Base-by-base conservation (phyloP, 2,113 vertebrate genomes). In the Takifugu bimaculatus region DNA sequence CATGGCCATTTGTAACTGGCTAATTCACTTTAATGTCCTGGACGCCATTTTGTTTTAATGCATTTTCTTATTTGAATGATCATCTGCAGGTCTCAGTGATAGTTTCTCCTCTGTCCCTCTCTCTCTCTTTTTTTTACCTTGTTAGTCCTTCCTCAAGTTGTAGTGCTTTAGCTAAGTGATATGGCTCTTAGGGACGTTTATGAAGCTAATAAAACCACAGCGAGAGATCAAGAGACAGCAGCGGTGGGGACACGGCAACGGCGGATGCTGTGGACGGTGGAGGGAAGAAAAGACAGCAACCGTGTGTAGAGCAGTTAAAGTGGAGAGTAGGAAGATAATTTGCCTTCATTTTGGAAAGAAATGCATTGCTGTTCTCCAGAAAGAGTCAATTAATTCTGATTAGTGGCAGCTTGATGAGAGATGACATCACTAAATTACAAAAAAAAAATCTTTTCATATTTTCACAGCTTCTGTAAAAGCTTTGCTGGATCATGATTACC, bases 1-100 rank as follows among this genome's bases (percentile, higher is more conserved):
- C 80, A 77, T 79, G 83, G 78, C 80, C 81, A 89, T 91, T 89
- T 89, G 81, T 91, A 87, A 90, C 75, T 84, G 87, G 79, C 75
- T 89, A 90, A 91, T 91, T 90, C 82, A 85, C 82, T 91, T 91
- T 85, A 85, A 89, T 86, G 87, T 80, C 77, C 78, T 69, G 0
- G 68, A 74, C 74, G 87, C 87, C 87, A 88, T 91, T 88, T 91
- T 86, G 72, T 77, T 85, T 83, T 78, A 85, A 87, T 88, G 79
- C 57, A 64, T 88, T 85, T 83, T 74, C 74, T 79, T 79, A 84
- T 86, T 85, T 72, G 79, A 82, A 74, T 77, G 65, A 74, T 77
- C 70, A 67, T 72, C 65, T 26, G 2, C 20, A 0, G 62, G 62
- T 68, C 60, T 65, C 71, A 80, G 80, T 58, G 20, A 72, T 73